A percentile compares a stretch with the other conserved stretches of the same genome.
These are phyloP conservation scores for Microtus richardsoni DNA, from an alignment of 2,113 vertebrate species.

Conservation along the genomic window DNA sequence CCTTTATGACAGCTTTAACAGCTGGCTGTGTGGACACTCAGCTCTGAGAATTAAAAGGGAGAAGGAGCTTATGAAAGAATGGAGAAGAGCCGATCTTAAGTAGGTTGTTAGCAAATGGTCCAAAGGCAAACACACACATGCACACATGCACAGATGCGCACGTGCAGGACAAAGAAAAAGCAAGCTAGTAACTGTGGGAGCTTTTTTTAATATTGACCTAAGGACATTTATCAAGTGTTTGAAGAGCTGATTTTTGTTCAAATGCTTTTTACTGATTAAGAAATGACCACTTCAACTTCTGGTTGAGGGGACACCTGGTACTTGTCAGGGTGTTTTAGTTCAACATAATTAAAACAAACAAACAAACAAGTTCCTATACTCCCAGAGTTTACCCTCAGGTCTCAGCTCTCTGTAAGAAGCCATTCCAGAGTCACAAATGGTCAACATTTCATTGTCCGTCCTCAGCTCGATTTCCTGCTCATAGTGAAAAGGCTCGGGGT, in stretches of 20 bases:
- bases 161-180: background rate
- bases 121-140: slow-evolving; percentile 3
- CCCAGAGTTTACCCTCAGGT: slow-evolving; percentile 50
- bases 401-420: slow-evolving; percentile 58
- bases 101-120: slow-evolving; percentile 43
- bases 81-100: slow-evolving; percentile 16
- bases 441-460: slow-evolving; percentile 73
- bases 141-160: background rate
- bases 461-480: slow-evolving; percentile 75
- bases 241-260: slow-evolving; percentile 52
- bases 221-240: slow-evolving; percentile 29
- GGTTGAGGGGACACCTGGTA: background rate
- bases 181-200: slow-evolving; percentile 26
- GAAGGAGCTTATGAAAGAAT: slow-evolving; percentile 47
- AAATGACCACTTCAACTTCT: slow-evolving; percentile 58
- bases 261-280: slow-evolving; percentile 67
- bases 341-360: background rate
- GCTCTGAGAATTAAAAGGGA: slow-evolving; percentile 20
- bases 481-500: slow-evolving; percentile 60
- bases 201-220: slow-evolving; percentile 29
- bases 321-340: slow-evolving; percentile 65
- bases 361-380: slow-evolving; percentile 41
- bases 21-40: background rate
- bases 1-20: slow-evolving; percentile 11
- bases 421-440: slow-evolving; percentile 67